phyloP scores from a whole-genome alignment of 2,113 vertebrate genomes.

The Oryctolagus cuniculus region mOryCun1.1 NC_091432.1:107745001-107745500 shows the following conservation, averaged over 20 bases:
- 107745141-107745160: background rate
- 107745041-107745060: background rate
- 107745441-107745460: background rate
- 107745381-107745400: background rate
- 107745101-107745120: background rate
- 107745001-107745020: background rate
- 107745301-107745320: background rate
- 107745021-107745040: background rate
- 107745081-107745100: background rate
- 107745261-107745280: background rate
- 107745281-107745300: background rate
- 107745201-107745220: background rate
- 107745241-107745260: background rate
- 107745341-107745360: background rate
- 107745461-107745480: background rate
- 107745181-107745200: background rate
- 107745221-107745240: background rate
- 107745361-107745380: accelerated
- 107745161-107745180: background rate
- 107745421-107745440: background rate
- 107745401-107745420: background rate
- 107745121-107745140: background rate
- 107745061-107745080: background rate
- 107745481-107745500: background rate
- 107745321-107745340: background rate